Evolutionary conservation across 2,113 vertebrate genomes (phyloP), one percentile per base, ranked within the genome.

Genomic region (Pseudolaguvia tuberculata): DNA sequence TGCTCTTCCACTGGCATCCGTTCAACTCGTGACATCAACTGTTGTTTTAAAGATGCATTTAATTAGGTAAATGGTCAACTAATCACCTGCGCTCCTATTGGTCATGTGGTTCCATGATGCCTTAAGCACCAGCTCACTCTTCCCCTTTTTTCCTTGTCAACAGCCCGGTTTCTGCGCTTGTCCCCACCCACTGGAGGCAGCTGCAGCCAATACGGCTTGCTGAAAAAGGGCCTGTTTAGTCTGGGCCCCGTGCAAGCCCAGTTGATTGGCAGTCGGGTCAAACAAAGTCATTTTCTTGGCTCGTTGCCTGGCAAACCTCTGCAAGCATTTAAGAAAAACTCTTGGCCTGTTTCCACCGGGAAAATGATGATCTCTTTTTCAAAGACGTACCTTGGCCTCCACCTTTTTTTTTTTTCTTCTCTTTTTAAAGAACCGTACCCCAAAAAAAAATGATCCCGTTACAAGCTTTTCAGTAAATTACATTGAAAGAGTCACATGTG

Each of bases 221-320:
- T 88, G 89, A 93, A 93, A 92, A 93, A 92, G 91, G 92, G 89
- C 90, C 87, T 91, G 93, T 94, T 95, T 94, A 92, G 93, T 94
- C 95, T 96, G 92, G 93, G 92, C 91, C n/a, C 93, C 92, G 90
- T 90, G 92, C 93, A 94, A 90, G 89, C 45, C 86, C 86, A 88
- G 92, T 91, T 93, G 93, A 94, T 94, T 95, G 94, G 94, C 94
- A 97, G 94, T 92, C 93, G 92, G 93, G 93, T 94, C 93, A 93
- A 92, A 91, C 89, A 93, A 94, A 96, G 94, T 94, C 94, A 91
- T 91, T 87, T 87, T 87, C 86, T 88, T 88, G 91, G 92, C 93
- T 92, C 88, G 83, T 84, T 93, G 93, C 92, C 90, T 91, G 90
- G 92, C 90, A 87, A 92, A 92, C 90, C 91, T 92, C 90, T 91